Conservation (phyloP, 2,797 vertebrate genomes). For the Sylvilagus floridanus region DNA sequence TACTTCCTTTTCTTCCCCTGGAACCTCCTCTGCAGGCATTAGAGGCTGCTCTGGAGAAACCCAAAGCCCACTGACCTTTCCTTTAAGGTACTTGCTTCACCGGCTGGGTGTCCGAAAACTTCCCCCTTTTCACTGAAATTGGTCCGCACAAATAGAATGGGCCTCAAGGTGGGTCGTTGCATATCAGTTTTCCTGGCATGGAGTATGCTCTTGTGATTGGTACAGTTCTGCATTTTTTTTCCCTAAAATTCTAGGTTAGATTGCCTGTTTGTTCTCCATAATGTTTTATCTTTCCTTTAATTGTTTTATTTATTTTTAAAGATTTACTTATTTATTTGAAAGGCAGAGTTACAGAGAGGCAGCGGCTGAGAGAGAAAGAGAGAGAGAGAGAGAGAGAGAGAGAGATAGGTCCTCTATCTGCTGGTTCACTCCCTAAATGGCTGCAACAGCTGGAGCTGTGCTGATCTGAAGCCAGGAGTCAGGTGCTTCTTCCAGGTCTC, state of each 20-base stretch:
- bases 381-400: too few relatives aligned
- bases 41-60: neutral
- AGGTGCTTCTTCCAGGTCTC: too few relatives aligned
- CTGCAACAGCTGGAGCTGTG: too few relatives aligned
- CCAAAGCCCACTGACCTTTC: neutral
- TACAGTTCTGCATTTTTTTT: neutral
- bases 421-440: too few relatives aligned
- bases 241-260: neutral
- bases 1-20: too few relatives aligned
- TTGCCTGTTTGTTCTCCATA: neutral
- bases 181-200: neutral
- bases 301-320: neutral
- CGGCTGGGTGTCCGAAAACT: neutral
- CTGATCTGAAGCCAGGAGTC: too few relatives aligned
- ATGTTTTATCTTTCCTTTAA: neutral
- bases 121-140: neutral
- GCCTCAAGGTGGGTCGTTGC: neutral
- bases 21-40: neutral
- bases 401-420: too few relatives aligned
- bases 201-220: neutral
- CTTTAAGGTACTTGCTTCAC: neutral
- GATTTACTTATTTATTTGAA: too few relatives aligned
- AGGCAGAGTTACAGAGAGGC: too few relatives aligned
- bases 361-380: too few relatives aligned
- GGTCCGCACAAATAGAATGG: neutral